Evolutionary conservation across 2,797 vertebrate genomes (phyloP), one percentile per base, ranked within the genome.

Genomic region (Anguilla megastoma): DNA sequence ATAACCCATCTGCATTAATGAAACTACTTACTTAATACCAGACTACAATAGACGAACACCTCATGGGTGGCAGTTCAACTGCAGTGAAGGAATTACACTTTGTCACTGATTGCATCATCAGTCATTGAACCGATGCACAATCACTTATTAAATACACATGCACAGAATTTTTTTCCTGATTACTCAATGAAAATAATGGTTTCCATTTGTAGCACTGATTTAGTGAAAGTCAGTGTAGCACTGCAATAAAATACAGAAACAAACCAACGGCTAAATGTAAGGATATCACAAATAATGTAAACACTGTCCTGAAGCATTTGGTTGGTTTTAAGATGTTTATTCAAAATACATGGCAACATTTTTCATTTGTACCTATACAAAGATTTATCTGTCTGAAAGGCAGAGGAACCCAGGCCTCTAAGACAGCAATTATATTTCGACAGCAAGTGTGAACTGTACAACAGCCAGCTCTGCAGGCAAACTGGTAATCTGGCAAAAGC

Each of bases 291-390:
- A 76, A 50, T n/a, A 24, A 82, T 48, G 45, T 50, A 82, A 50
- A 82, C 41, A 82, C 21, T 50, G 24, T 82, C 5, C 21, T 82
- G 79, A 48, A 82, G 33, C 36, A 71, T n/a, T 27, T 58, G 63
- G 45, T 87, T 56, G 33, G 86, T 88, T 88, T 88, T 86, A 88
- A 90, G 36, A 63, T 86, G 89, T 91, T 92, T 91, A 92, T 90
- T 91, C 89, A 91, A 92, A 91, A 90, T 90, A 89, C 88, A 90
- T 91, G 88, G 87, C 89, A 90, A 91, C 88, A 88, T 74, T 60
- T 83, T 89, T 89, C 54, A 87, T 88, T 87, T 88, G 60, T 58
- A 63, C 82, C 88, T 27, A 74, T 88, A 87, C 63, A 87, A 87
- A 82, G 56, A 85, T 85, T 79, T 56, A 45, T 86, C 27, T 89